phyloP scores from a whole-genome alignment of 1,140 invertebrate genomes.

The Drosophila auraria region DNA sequence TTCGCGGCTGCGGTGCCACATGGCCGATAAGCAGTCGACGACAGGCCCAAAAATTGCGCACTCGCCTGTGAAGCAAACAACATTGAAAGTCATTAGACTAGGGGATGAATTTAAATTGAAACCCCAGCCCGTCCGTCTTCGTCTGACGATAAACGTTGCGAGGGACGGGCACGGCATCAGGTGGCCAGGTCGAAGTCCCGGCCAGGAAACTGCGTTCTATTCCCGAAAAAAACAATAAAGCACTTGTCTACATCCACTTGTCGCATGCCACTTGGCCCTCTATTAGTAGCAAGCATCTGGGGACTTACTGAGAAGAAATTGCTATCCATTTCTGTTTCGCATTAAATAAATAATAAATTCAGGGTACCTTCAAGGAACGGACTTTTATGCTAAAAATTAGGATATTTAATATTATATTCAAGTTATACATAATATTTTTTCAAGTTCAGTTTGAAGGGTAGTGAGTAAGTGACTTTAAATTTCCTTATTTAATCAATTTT shows the following conservation, averaged over 20 bases:
- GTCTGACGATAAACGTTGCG: conserved; percentile 27
- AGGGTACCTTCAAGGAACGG: no score
- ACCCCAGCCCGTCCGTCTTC: conserved; percentile 1
- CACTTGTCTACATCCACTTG: conserved; percentile 22
- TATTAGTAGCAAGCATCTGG: conserved; percentile 40
- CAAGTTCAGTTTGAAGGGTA: background rate
- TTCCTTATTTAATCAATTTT: no score
- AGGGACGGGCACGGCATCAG: conserved; percentile 33
- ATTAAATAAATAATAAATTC: background rate
- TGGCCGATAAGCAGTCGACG: conserved; percentile 71
- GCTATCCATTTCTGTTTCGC: background rate
- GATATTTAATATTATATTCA: background rate
- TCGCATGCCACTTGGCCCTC: conserved; percentile 14
- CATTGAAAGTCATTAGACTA: conserved; percentile 81
- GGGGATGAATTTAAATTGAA: conserved; percentile 77
- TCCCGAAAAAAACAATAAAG: conserved; percentile 25
- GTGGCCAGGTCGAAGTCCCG: conserved; percentile 21
- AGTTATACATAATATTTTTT: background rate
- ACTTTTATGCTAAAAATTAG: no score
- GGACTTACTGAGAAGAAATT: background rate
- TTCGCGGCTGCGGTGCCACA: conserved; percentile 52
- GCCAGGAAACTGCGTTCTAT: conserved; percentile 36
- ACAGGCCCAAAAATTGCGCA: conserved; percentile 68
- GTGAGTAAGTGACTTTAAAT: no score
- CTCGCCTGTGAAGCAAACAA: conserved; percentile 77